Conservation (phyloP, 1,140 invertebrate genomes). For the Saxidomus purpurata region DNA sequence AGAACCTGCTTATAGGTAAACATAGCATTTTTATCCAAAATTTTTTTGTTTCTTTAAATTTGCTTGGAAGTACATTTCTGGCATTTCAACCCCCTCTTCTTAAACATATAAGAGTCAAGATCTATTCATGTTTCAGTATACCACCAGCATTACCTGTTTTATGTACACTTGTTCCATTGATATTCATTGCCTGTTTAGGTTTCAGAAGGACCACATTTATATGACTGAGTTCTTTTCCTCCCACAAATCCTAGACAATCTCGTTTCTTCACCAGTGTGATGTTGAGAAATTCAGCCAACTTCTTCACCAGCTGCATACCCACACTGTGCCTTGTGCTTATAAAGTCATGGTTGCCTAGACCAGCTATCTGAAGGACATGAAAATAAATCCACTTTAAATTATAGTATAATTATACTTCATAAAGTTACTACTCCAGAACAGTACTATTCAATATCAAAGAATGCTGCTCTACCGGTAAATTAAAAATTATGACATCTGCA, state of each 20-base stretch:
- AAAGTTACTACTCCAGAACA: no score
- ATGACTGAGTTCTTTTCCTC: constrained; percentile 19
- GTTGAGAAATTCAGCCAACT: constrained; percentile 46
- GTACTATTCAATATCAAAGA: no score
- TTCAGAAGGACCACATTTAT: constrained; percentile 66
- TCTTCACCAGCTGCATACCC: constrained; percentile 69
- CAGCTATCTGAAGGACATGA: constrained; percentile 64
- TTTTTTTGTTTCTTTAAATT: no score
- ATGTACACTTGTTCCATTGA: constrained; percentile 72
- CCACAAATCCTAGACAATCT: constrained; percentile 61
- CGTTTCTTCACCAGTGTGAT: constrained; percentile 43
- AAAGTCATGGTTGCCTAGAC: constrained; percentile 70
- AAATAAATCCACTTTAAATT: background rate
- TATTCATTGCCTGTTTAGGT: constrained; percentile 73
- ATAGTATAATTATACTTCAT: no score
- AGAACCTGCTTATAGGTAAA: no score
- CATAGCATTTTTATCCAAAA: no score
- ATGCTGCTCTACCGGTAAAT: no score
- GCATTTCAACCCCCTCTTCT: no score
- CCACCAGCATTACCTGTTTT: constrained; percentile 70
- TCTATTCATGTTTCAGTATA: no score
- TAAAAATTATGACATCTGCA: no score
- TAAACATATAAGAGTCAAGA: no score
- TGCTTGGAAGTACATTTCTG: no score
- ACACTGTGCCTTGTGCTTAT: constrained; percentile 70